Conservation (phyloP, 2,888 invertebrate species). For the Cyclophora albipunctata region DNA sequence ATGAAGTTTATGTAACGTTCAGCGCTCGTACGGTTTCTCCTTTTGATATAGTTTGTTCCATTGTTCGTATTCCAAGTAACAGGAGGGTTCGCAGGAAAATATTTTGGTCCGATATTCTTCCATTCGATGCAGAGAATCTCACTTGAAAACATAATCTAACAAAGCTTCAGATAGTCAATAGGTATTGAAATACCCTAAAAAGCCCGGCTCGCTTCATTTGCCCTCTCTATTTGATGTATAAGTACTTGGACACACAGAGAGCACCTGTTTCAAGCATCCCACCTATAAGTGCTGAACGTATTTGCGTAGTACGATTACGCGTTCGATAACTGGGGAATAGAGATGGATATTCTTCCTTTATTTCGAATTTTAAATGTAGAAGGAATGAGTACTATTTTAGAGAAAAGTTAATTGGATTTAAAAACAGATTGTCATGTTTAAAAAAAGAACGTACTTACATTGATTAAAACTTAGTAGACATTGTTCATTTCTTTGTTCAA, state of each 20-base stretch:
- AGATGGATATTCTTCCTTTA: slow-evolving; percentile 12
- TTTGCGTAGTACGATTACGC: slow-evolving; percentile 67
- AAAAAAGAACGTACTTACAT: too few relatives aligned
- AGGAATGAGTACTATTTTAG: too few relatives aligned
- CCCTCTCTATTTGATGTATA: slow-evolving; percentile 49
- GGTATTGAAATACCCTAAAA: slow-evolving; percentile 26
- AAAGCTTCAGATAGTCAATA: slow-evolving; percentile 17
- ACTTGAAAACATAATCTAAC: slow-evolving; percentile 4
- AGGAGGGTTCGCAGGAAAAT: too few relatives aligned
- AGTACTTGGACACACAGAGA: slow-evolving; percentile 54
- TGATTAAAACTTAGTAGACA: too few relatives aligned
- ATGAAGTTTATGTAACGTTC: neutral
- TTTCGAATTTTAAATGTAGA: neutral
- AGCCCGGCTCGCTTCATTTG: slow-evolving; percentile 45
- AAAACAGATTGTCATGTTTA: too few relatives aligned
- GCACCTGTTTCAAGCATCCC: slow-evolving; percentile 57
- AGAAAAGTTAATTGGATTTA: too few relatives aligned
- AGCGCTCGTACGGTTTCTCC: too few relatives aligned
- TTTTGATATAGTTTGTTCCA: too few relatives aligned
- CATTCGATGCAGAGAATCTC: too few relatives aligned
- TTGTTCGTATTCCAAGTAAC: too few relatives aligned
- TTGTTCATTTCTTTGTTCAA: too few relatives aligned
- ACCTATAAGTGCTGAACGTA: slow-evolving; percentile 67
- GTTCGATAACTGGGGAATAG: slow-evolving; percentile 34
- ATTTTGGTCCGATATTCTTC: too few relatives aligned